Conservation (phyloP, 2,797 vertebrate species). For the Sparus aurata region DNA sequence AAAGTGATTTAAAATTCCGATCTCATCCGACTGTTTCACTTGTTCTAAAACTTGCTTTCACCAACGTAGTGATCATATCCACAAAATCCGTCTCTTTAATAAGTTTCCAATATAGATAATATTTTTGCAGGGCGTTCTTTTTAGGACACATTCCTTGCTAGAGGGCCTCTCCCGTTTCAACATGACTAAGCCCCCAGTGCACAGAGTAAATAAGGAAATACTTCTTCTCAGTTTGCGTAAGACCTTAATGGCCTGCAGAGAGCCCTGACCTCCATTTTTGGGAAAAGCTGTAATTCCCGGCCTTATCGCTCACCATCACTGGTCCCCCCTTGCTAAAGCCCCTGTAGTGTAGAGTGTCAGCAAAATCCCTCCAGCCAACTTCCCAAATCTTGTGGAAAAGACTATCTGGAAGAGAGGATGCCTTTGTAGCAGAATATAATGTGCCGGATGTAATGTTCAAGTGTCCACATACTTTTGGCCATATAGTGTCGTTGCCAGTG, state of each 20-base stretch:
- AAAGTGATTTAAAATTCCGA: too few species aligned
- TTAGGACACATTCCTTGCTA: too few species aligned
- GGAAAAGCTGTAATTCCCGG: neutral
- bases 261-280: conserved; percentile 1
- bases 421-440: neutral
- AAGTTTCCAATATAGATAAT: too few species aligned
- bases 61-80: too few species aligned
- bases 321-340: neutral
- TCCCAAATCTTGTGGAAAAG: neutral
- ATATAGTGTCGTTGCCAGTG: neutral
- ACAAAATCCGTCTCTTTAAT: too few species aligned
- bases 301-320: neutral
- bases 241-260: neutral
- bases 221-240: neutral
- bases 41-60: too few species aligned
- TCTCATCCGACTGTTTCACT: too few species aligned
- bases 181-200: too few species aligned
- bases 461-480: neutral
- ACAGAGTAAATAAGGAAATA: neutral
- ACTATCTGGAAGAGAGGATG: neutral
- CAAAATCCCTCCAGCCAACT: neutral
- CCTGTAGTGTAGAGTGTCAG: neutral
- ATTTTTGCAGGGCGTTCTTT: too few species aligned
- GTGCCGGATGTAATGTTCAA: neutral
- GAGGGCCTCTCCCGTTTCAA: neutral